A percentile compares a stretch with the other conserved stretches of the same genome.
Conservation (phyloP, 2,113 vertebrate species). For the Aphelocoma coerulescens region DNA sequence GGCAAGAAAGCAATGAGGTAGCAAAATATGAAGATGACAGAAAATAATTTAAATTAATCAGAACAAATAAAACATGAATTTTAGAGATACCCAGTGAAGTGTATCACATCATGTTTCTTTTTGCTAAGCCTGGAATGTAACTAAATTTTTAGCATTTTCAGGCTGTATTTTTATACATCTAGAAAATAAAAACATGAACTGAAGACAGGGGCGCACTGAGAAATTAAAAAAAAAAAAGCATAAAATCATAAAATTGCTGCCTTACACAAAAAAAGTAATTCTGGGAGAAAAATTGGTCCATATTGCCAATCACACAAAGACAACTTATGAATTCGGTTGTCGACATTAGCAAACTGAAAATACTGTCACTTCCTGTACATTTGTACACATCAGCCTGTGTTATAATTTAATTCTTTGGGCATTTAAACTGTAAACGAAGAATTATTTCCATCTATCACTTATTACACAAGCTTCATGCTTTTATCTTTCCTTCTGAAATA, state of each 20-base stretch:
- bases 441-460: background rate
- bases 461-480: background rate
- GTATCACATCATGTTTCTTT: background rate
- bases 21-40: background rate
- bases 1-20: background rate
- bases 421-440: background rate
- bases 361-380: background rate
- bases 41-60: constrained; percentile 25
- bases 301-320: background rate
- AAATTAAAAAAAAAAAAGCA: background rate
- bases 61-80: background rate
- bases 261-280: background rate
- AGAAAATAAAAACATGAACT: background rate
- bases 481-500: background rate
- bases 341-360: background rate
- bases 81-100: background rate
- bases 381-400: background rate
- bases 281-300: background rate
- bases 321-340: background rate
- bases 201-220: background rate
- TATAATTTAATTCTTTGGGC: background rate
- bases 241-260: background rate
- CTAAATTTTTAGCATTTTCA: background rate
- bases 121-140: background rate
- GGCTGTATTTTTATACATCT: background rate